These are phyloP conservation scores for Narcine bancroftii DNA, from an alignment of 2,113 vertebrate genomes.

Conservation along the genomic window DNA sequence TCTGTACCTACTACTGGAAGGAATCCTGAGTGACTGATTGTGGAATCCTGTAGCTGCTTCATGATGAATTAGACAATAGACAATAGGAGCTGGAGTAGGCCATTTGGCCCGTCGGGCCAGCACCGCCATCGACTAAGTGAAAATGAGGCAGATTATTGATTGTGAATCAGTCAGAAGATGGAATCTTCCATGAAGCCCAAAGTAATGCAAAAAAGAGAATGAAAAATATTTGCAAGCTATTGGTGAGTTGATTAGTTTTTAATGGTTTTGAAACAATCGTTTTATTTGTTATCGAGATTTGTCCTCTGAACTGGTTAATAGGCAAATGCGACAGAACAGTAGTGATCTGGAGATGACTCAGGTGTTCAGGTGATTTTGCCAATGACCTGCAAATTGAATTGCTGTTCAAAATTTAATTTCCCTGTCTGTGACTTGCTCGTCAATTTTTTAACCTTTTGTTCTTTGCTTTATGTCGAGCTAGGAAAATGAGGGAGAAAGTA, in stretches of 20 bases:
- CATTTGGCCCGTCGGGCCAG: too few relatives aligned
- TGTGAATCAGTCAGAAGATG: too few relatives aligned
- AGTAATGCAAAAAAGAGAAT: neutral
- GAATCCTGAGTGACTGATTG: too few relatives aligned
- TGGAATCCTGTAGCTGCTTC: neutral
- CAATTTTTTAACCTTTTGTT: neutral
- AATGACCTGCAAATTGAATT: too few relatives aligned
- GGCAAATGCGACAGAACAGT: neutral
- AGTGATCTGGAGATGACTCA: neutral
- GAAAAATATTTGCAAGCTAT: neutral
- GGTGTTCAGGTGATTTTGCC: neutral
- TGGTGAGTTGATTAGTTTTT: neutral
- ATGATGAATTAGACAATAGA: too few relatives aligned
- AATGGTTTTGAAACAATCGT: neutral
- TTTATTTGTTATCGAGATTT: constrained; percentile 5
- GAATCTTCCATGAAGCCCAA: neutral
- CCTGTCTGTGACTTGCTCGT: neutral
- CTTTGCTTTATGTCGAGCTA: too few relatives aligned
- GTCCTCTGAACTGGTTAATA: neutral
- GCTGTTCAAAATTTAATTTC: neutral
- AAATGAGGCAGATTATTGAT: too few relatives aligned
- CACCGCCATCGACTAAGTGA: too few relatives aligned
- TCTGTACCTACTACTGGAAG: too few relatives aligned
- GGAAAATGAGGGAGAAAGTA: neutral
- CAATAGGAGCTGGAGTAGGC: too few relatives aligned